Conservation (phyloP, 2,797 vertebrate genomes). For the Peromyscus eremicus region DNA sequence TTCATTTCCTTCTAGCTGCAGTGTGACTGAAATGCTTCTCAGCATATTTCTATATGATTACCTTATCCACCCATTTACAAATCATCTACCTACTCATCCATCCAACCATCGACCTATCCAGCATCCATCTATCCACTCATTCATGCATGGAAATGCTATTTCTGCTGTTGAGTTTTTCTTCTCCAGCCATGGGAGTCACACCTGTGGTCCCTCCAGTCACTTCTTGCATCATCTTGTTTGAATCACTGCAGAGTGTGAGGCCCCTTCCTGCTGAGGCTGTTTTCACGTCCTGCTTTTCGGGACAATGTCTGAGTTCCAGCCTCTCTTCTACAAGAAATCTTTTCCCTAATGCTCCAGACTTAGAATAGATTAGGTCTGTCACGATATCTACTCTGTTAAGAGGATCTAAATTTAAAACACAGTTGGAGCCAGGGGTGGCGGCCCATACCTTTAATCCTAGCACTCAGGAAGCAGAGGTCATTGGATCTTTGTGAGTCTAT, state of each 20-base stretch:
- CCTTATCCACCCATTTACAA: background rate
- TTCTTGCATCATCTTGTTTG: background rate
- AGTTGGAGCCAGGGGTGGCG: background rate
- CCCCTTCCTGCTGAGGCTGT: background rate
- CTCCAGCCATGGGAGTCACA: background rate
- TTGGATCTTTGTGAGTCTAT: background rate
- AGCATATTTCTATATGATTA: constrained; percentile 18
- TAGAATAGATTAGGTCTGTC: background rate
- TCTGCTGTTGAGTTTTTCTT: background rate
- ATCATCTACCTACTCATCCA: background rate
- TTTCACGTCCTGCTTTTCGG: background rate
- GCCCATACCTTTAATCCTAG: background rate
- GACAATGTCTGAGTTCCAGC: background rate
- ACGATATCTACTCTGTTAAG: background rate
- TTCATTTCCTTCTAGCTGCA: background rate
- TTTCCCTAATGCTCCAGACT: background rate
- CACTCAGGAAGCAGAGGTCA: background rate
- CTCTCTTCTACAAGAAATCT: background rate
- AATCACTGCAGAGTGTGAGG: background rate
- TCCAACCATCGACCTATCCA: background rate
- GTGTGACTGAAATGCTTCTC: background rate
- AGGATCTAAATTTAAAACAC: constrained; percentile 64
- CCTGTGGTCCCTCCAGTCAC: background rate
- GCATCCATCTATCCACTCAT: background rate
- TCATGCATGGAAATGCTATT: background rate